Conservation (phyloP, 1,140 invertebrate species). For the Ectropis grisescens region DNA sequence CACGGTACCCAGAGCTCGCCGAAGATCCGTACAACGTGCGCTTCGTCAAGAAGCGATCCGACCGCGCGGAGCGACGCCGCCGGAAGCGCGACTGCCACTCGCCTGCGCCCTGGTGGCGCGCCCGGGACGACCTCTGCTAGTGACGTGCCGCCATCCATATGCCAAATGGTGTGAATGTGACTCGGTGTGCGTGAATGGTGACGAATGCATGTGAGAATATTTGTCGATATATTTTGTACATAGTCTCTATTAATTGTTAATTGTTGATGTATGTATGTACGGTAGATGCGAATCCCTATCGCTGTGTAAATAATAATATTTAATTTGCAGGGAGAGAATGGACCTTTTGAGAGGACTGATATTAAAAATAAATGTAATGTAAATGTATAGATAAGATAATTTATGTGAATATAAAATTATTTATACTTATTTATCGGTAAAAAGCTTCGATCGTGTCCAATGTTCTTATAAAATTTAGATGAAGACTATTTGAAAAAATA, state of each 20-base stretch:
- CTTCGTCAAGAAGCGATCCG: slow-evolving; percentile 84
- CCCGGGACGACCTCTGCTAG: slow-evolving; percentile 53
- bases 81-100: slow-evolving; percentile 70
- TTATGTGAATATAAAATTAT: slow-evolving; percentile 70
- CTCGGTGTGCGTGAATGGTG: slow-evolving; percentile 40
- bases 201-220: slow-evolving; percentile 41
- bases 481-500: slow-evolving; percentile 69
- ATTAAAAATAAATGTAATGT: slow-evolving; percentile 68
- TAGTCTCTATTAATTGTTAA: slow-evolving; percentile 70
- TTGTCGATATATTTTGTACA: slow-evolving; percentile 65
- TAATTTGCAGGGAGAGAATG: slow-evolving; percentile 69
- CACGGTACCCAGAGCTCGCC: slow-evolving; percentile 90
- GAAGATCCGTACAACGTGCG: slow-evolving; percentile 96
- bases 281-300: slow-evolving; percentile 68
- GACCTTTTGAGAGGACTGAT: slow-evolving; percentile 70
- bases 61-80: slow-evolving; percentile 74
- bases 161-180: slow-evolving; percentile 59
- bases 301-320: slow-evolving; percentile 67
- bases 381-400: slow-evolving; percentile 68
- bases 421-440: slow-evolving; percentile 71
- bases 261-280: slow-evolving; percentile 70
- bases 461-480: slow-evolving; percentile 71
- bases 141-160: slow-evolving; percentile 59
- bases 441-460: slow-evolving; percentile 70
- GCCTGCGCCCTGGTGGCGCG: slow-evolving; percentile 55